Evolutionary conservation across 1,140 invertebrate species (phyloP).

Genomic region (Heliconius nattereri): DNA sequence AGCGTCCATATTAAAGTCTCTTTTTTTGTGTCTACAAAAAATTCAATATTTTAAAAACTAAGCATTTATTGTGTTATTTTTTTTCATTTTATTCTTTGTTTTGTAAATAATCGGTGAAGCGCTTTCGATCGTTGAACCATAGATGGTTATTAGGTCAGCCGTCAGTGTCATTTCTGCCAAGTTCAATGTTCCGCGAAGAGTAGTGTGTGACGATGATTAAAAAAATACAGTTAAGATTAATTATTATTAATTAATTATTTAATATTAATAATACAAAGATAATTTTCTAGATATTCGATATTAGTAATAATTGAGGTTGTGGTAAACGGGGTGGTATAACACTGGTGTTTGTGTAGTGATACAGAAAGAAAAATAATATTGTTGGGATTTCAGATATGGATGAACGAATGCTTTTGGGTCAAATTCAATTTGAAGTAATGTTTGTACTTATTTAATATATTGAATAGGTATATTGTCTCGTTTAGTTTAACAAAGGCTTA

Average conservation of each 20-base stretch:
- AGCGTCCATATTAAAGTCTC: not conserved
- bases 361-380: too few species aligned
- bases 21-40: not conserved
- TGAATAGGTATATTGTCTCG: too few species aligned
- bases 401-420: too few species aligned
- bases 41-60: not conserved
- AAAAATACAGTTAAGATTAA: not conserved
- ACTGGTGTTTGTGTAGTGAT: too few species aligned
- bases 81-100: not conserved
- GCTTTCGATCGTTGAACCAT: constrained; percentile 55
- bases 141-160: constrained; percentile 52
- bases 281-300: too few species aligned
- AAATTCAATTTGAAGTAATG: too few species aligned
- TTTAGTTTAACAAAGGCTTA: too few species aligned
- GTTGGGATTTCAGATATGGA: too few species aligned
- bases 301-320: too few species aligned
- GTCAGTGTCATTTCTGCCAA: constrained; percentile 49
- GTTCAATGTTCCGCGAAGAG: constrained; percentile 54
- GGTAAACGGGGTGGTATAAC: too few species aligned
- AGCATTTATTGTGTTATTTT: not conserved
- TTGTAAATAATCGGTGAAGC: constrained; percentile 33
- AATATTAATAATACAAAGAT: not conserved
- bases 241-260: not conserved
- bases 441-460: too few species aligned
- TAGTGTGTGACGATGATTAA: constrained; percentile 16